Percentiles rank a stretch among this genome's conserved stretches.
These are phyloP conservation scores for Anolis carolinensis DNA, from an alignment of 2,113 vertebrate genomes.

Conservation along the genomic window DNA sequence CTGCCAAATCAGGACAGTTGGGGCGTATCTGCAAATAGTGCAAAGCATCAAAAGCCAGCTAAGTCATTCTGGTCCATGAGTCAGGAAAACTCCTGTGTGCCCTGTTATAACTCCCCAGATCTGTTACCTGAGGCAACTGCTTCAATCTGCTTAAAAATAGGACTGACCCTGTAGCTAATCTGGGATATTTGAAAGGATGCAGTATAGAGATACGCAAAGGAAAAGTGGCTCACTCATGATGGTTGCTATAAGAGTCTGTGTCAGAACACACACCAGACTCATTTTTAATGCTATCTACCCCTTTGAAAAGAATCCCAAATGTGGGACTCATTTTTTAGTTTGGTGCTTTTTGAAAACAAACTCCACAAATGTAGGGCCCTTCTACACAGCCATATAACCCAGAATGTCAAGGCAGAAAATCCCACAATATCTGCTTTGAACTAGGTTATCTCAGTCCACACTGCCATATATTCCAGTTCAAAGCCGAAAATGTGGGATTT, in stretches of 20 bases:
- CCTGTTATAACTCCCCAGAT: neutral
- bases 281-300: neutral
- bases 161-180: neutral
- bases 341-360: no score
- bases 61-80: neutral
- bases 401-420: no score
- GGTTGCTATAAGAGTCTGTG: neutral
- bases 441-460: no score
- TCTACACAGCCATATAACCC: no score
- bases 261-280: neutral
- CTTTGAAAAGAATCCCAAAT: neutral
- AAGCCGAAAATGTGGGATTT: no score
- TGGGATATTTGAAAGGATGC: neutral
- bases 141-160: neutral
- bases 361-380: no score
- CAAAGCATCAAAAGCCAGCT: neutral
- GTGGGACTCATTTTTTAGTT: no score
- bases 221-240: neutral
- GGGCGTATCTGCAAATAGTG: neutral
- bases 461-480: no score
- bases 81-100: neutral
- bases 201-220: neutral
- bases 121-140: neutral
- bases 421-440: no score
- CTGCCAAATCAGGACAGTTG: neutral